Evolutionary conservation across 2,888 invertebrate genomes (phyloP).

Genomic region (Choristoneura rosaceana): DNA sequence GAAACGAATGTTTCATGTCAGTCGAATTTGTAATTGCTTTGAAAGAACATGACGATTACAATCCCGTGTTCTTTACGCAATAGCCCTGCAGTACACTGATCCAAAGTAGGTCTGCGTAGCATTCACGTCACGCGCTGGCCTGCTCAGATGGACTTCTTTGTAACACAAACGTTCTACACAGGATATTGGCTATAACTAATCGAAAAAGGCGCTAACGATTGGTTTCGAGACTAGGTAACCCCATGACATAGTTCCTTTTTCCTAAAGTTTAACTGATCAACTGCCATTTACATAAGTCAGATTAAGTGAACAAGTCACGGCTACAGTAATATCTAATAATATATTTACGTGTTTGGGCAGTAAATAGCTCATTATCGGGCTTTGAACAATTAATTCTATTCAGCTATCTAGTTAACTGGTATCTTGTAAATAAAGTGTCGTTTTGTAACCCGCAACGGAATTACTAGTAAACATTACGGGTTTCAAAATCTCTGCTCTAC

Average conservation of each 20-base stretch:
- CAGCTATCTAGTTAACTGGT: slow-evolving; percentile 12
- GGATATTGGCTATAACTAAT: slow-evolving; percentile 70
- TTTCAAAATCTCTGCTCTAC: slow-evolving; percentile 65
- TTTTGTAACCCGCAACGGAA: slow-evolving; percentile 49
- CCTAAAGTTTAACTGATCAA: not conserved
- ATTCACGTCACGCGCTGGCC: slow-evolving; percentile 64
- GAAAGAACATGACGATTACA: too few species aligned
- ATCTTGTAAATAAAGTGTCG: slow-evolving; percentile 39
- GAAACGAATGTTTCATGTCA: too few species aligned
- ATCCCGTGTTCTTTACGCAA: too few species aligned
- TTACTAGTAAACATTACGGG: slow-evolving; percentile 47
- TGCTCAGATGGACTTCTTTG: slow-evolving; percentile 69
- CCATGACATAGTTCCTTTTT: slow-evolving; percentile 60
- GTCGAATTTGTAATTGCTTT: too few species aligned
- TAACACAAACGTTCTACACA: slow-evolving; percentile 64
- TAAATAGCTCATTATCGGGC: not conserved
- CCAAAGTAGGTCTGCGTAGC: slow-evolving; percentile 43
- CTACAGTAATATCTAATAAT: not conserved
- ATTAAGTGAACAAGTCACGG: not conserved
- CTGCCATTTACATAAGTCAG: not conserved
- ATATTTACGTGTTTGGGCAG: not conserved
- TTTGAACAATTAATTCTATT: not conserved
- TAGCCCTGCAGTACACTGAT: not conserved
- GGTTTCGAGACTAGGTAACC: slow-evolving; percentile 62
- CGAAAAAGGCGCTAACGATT: slow-evolving; percentile 60